A percentile compares a stretch with the other conserved stretches of the same genome.
Evolutionary conservation across 1,140 invertebrate species (phyloP).

Genomic region (Cydia strobilella): DNA sequence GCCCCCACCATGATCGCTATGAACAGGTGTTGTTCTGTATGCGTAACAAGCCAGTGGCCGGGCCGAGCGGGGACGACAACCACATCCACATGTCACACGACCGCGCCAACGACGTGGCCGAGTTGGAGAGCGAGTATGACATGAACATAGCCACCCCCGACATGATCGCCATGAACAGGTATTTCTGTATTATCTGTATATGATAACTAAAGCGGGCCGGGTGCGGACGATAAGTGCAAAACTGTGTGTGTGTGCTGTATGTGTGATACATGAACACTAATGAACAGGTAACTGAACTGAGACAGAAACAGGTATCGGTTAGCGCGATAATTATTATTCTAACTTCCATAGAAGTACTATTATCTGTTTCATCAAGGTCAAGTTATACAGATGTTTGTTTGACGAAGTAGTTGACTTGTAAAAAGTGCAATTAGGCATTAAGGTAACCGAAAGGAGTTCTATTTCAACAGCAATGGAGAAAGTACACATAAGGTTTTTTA

Average conservation of each 20-base stretch:
- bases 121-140: slow-evolving; percentile 92
- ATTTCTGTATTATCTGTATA: slow-evolving; percentile 30
- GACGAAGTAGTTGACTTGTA: too few species aligned
- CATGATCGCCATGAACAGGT: slow-evolving; percentile 87
- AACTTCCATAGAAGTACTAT: too few species aligned
- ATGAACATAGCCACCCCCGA: slow-evolving; percentile 99
- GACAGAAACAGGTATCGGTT: too few species aligned
- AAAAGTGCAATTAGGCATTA: too few species aligned
- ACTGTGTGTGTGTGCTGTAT: too few species aligned
- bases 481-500: neutral
- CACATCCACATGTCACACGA: slow-evolving; percentile 86
- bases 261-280: too few species aligned
- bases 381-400: too few species aligned
- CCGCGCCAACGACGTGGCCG: slow-evolving; percentile 86
- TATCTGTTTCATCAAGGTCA: too few species aligned
- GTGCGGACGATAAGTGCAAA: slow-evolving; percentile 86
- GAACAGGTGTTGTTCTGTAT: slow-evolving; percentile 58
- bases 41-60: slow-evolving; percentile 70
- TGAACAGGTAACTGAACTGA: too few species aligned
- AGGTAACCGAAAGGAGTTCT: too few species aligned
- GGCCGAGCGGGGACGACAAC: slow-evolving; percentile 91
- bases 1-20: slow-evolving; percentile 95
- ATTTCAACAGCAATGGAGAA: neutral
- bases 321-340: too few species aligned
- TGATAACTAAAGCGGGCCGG: slow-evolving; percentile 83